Conservation (phyloP, 2,797 vertebrate genomes). For the Intellagama lesueurii region DNA sequence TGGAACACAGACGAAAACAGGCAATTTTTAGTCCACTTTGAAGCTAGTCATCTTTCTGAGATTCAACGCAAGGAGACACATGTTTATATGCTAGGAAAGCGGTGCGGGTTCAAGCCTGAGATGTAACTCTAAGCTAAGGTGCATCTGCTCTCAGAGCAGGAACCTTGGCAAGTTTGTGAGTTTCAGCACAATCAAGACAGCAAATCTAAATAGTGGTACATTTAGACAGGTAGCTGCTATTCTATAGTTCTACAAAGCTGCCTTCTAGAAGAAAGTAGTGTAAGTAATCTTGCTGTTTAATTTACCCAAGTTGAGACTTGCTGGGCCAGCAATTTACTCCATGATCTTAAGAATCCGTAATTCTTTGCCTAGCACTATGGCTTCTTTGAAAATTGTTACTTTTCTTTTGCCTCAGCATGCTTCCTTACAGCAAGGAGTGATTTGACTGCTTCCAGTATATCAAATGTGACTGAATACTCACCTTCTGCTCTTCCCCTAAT, state of each 20-base stretch:
- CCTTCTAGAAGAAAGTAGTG: background rate
- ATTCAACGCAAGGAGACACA: background rate
- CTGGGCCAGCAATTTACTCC: background rate
- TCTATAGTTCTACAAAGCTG: background rate
- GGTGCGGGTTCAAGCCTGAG: no score
- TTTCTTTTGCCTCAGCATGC: background rate
- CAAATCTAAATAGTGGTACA: background rate
- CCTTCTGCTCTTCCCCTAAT: background rate
- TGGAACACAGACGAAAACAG: conserved; percentile 2
- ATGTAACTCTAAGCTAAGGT: background rate
- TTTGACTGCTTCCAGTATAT: no score
- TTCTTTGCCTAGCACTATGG: background rate
- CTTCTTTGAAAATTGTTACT: background rate
- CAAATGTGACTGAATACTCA: background rate
- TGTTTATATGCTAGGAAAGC: background rate
- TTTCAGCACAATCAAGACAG: background rate
- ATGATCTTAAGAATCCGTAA: background rate
- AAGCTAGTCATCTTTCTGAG: background rate
- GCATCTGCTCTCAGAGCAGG: background rate
- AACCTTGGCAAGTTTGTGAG: no score
- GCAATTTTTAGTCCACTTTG: background rate
- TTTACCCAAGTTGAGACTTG: no score
- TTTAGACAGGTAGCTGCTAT: no score
- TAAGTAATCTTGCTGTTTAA: background rate
- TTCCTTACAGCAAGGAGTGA: background rate